A percentile compares a stretch with the other conserved stretches of the same genome.
Evolutionary conservation across 2,797 vertebrate species (phyloP).

Genomic region (Cyprinodon diabolis): DNA sequence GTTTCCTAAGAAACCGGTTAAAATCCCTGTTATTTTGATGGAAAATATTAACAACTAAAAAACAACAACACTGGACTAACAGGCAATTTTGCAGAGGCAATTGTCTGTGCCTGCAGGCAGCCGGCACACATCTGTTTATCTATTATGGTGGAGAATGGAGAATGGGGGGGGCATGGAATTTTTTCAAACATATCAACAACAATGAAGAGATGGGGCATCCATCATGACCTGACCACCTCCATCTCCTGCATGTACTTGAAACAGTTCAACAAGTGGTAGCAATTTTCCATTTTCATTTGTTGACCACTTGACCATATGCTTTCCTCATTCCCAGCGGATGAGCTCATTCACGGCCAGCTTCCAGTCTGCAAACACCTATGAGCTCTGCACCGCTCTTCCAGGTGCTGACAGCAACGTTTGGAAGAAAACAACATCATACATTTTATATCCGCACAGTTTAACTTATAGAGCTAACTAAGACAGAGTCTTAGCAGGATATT

Average conservation of each 20-base stretch:
- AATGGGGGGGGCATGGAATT: constrained; percentile 14
- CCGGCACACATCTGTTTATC: constrained; percentile 62
- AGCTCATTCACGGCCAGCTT: constrained; percentile 66
- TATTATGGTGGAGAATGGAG: constrained; percentile 52
- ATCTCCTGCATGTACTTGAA: constrained; percentile 74
- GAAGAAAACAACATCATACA: background rate
- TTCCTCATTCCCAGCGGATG: constrained; percentile 64
- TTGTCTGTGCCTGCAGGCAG: constrained; percentile 56
- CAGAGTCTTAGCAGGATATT: no score
- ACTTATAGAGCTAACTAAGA: no score
- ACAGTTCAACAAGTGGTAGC: constrained; percentile 76
- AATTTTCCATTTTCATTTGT: constrained; percentile 87
- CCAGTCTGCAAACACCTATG: constrained; percentile 44
- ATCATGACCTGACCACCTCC: constrained; percentile 75
- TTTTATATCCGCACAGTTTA: no score
- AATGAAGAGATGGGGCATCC: constrained; percentile 65
- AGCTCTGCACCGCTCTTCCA: constrained; percentile 35
- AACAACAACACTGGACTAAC: constrained; percentile 61
- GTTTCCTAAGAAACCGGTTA: constrained; percentile 48
- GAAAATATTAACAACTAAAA: constrained; percentile 53
- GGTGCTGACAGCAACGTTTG: constrained; percentile 24
- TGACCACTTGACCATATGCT: constrained; percentile 87
- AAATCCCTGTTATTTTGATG: constrained; percentile 54
- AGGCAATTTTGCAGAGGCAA: constrained; percentile 71
- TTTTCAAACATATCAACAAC: constrained; percentile 78